These are phyloP conservation scores for Xanthorhoe spadicearia DNA, from an alignment of 2,888 invertebrate genomes.

Conservation along the genomic window DNA sequence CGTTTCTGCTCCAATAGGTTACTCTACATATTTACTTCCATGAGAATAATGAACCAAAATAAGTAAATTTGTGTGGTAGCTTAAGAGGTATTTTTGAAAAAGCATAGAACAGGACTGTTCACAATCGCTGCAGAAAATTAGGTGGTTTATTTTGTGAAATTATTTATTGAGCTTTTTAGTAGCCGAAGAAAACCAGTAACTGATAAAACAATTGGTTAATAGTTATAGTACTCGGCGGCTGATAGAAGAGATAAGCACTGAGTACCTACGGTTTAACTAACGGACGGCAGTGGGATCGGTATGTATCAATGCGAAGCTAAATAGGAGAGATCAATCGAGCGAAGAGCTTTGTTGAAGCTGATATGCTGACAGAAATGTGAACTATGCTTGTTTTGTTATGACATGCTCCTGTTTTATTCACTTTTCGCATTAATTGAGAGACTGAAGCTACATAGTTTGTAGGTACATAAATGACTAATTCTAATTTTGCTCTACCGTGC, in stretches of 20 bases:
- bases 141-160: too few species aligned
- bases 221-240: conserved; percentile 1
- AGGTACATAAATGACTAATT: too few species aligned
- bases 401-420: not conserved
- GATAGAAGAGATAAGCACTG: conserved; percentile 1
- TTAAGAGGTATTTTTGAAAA: too few species aligned
- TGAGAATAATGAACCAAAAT: too few species aligned
- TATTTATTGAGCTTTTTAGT: too few species aligned
- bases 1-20: too few species aligned
- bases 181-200: not conserved
- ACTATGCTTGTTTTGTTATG: not conserved
- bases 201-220: not conserved
- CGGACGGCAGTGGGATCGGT: conserved; percentile 2
- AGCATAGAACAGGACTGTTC: too few species aligned
- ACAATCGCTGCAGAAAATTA: too few species aligned
- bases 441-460: not conserved
- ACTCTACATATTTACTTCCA: too few species aligned
- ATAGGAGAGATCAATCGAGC: conserved; percentile 3
- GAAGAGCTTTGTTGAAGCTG: not conserved
- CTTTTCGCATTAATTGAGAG: not conserved
- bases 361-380: not conserved
- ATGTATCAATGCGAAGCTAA: conserved; percentile 7
- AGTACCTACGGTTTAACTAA: not conserved
- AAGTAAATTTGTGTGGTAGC: too few species aligned
- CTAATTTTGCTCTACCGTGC: too few species aligned